Evolutionary conservation across 1,140 invertebrate genomes (phyloP), one percentile per base, ranked within the genome.

Genomic region (Eurosta solidaginis): DNA sequence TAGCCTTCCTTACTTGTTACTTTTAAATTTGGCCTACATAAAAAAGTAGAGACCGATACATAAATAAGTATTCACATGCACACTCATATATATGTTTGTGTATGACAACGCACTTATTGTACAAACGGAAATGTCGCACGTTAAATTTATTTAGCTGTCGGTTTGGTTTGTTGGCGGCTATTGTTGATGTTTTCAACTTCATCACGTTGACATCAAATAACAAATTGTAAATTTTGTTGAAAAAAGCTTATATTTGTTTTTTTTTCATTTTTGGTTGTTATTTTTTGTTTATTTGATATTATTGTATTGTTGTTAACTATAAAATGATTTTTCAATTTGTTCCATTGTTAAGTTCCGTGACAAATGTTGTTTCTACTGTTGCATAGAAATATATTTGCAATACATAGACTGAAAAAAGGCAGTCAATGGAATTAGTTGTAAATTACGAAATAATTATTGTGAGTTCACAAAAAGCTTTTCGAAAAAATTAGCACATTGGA

Each of bases 111-210:
- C n/a, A n/a, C n/a, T n/a, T n/a, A n/a, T 68, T 29, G 59, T 36
- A 12, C 59, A 7, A 68, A 29, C 29, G 33, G 33, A 68, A 68
- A 68, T 68, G 59, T 68, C 40, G 59, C 59, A 68, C 36, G 59
- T 68, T 33, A 68, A 68, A 36, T 68, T 68, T 40, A 68, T 40
- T 40, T 40, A 68, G 33, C 20, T 68, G 59, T 68, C 59, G 59
- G 59, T 68, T 68, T 68, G 59, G 59, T n/a, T n/a, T n/a, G n/a
- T n/a, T 68, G 59, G 59, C 36, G 29, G 40, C 29, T 17, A 68
- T 40, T 40, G 33, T 40, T 68, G 59, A 68, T 68, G 59, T 36
- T 40, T 68, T 68, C 59, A 68, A 68, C 59, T 68, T 68, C 59
- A 68, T 40, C 29, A 68, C 20, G 33, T 40, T 40, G 59, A 68